Evolutionary conservation across 1,140 invertebrate species (phyloP).

Genomic region (Portunus trituberculatus): DNA sequence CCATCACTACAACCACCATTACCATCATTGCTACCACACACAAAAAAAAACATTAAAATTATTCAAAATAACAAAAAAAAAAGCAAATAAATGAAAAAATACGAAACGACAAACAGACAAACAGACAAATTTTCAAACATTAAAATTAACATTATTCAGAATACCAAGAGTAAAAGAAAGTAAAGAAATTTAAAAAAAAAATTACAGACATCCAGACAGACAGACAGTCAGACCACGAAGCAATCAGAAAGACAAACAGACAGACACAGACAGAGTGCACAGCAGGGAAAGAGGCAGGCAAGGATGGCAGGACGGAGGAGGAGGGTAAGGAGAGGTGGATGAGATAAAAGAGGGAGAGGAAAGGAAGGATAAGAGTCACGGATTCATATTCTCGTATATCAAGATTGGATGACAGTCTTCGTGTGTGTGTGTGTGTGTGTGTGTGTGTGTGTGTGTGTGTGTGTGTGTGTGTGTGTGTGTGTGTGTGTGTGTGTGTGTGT

Average conservation of each 20-base stretch:
- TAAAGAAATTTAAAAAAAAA: not conserved
- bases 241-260: too few relatives aligned
- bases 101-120: too few relatives aligned
- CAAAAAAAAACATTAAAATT: not conserved
- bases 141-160: too few relatives aligned
- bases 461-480: constrained; percentile 46
- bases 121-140: too few relatives aligned
- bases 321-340: not conserved
- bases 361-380: too few relatives aligned
- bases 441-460: constrained; percentile 51
- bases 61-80: too few relatives aligned
- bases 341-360: not conserved
- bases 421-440: constrained; percentile 47
- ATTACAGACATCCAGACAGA: not conserved
- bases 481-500: constrained; percentile 42
- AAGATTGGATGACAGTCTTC: not conserved
- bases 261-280: too few relatives aligned
- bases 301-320: not conserved
- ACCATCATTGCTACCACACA: not conserved
- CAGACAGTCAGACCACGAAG: too few relatives aligned
- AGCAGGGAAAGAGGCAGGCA: too few relatives aligned
- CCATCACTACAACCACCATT: too few relatives aligned
- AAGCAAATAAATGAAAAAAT: too few relatives aligned
- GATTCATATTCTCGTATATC: too few relatives aligned
- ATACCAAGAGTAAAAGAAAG: not conserved